A percentile compares a stretch with the other conserved stretches of the same genome.
These are phyloP conservation scores for Zosterops pallidus DNA, from an alignment of 2,113 vertebrate genomes.

Conservation along the genomic window DNA sequence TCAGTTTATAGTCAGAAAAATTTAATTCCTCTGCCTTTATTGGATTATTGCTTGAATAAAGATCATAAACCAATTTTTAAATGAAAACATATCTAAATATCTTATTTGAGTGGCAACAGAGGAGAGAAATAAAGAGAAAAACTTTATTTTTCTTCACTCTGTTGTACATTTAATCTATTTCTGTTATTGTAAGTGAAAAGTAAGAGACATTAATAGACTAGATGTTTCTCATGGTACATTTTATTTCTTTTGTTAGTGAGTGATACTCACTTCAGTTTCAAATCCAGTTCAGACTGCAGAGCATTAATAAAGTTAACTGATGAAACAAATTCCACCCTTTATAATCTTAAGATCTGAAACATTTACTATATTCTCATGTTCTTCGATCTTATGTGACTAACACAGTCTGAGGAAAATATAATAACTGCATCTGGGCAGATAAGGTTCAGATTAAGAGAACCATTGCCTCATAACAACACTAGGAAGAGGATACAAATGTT, in stretches of 20 bases:
- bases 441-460: constrained; percentile 55
- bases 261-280: constrained; percentile 7
- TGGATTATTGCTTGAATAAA: neutral
- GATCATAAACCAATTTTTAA: neutral
- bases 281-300: constrained; percentile 1
- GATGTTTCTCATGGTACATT: neutral
- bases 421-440: constrained; percentile 40
- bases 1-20: neutral
- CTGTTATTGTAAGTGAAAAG: neutral
- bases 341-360: constrained; percentile 36
- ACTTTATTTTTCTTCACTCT: neutral
- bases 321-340: neutral
- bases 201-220: neutral
- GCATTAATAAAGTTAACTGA: neutral
- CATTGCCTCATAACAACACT: constrained; percentile 47
- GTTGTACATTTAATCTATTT: neutral
- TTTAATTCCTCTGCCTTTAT: neutral
- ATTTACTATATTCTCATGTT: constrained; percentile 40
- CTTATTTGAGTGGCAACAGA: neutral
- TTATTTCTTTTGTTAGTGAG: neutral
- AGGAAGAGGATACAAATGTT: constrained; percentile 15
- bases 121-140: neutral
- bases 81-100: neutral
- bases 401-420: constrained; percentile 22
- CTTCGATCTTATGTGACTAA: constrained; percentile 14